A percentile compares a stretch with the other conserved stretches of the same genome.
phyloP scores from a whole-genome alignment of 2,113 vertebrate genomes.

The Alces alces region DNA sequence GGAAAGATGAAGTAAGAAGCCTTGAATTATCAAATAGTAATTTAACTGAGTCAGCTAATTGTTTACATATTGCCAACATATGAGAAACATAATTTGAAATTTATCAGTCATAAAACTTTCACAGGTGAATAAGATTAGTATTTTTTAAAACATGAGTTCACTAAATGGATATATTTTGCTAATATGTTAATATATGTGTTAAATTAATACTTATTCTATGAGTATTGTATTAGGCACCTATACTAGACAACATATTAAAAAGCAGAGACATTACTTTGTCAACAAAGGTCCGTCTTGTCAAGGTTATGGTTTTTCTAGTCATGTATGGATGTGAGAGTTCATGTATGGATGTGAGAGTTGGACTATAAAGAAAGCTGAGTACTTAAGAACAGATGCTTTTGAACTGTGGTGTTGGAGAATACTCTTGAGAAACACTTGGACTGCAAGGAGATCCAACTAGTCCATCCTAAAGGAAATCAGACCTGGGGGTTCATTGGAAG shows the following conservation, averaged over 20 bases:
- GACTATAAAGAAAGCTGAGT: background rate
- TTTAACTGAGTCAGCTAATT: background rate
- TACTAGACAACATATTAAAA: too few species aligned
- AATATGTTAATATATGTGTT: background rate
- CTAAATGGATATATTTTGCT: background rate
- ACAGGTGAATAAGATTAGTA: background rate
- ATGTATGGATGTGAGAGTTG: background rate
- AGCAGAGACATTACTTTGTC: too few species aligned
- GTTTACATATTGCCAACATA: background rate
- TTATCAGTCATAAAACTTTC: background rate
- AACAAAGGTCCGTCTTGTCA: rapidly evolving
- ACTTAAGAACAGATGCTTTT: background rate
- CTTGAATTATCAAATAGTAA: background rate
- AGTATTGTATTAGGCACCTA: background rate
- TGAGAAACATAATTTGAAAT: background rate
- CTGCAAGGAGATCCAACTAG: background rate
- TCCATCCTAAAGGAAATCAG: background rate
- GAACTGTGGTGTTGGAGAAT: background rate
- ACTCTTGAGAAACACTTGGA: background rate
- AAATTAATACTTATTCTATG: background rate
- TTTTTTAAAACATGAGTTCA: background rate
- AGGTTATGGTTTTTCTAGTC: background rate
- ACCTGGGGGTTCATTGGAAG: background rate
- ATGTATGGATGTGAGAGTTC: background rate
- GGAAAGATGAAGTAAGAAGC: background rate